Conservation (phyloP, 2,888 invertebrate genomes). For the Dermolepida albohirtum region DNA sequence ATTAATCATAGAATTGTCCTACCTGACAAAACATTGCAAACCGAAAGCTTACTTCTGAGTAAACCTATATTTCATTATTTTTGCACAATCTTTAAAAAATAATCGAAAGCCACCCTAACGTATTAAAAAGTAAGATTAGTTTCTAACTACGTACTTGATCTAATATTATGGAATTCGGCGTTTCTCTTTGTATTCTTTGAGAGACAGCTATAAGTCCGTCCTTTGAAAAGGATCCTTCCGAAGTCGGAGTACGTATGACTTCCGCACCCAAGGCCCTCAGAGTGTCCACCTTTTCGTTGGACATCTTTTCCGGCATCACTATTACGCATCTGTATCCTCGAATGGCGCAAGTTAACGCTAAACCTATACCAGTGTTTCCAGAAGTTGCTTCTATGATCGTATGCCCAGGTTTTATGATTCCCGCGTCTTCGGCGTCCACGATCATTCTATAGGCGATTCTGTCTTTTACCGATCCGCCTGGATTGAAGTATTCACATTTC, state of each 20-base stretch:
- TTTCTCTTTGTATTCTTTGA: conserved; percentile 82
- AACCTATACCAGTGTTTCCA: conserved; percentile 86
- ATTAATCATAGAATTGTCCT: no score
- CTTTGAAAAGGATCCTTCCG: conserved; percentile 87
- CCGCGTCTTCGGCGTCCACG: conserved; percentile 89
- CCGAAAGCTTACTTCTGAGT: no score
- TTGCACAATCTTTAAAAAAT: no score
- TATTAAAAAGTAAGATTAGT: no score
- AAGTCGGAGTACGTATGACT: conserved; percentile 95
- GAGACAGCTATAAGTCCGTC: conserved; percentile 93
- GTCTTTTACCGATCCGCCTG: conserved; percentile 97
- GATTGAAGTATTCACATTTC: conserved; percentile 97
- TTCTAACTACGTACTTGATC: conserved; percentile 93
- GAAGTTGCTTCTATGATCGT: conserved; percentile 98
- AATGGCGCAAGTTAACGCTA: conserved; percentile 94
- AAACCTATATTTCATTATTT: no score
- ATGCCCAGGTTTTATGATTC: conserved; percentile 87
- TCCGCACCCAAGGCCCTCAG: conserved; percentile 92
- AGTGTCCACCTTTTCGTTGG: conserved; percentile 95
- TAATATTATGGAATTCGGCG: conserved; percentile 90
- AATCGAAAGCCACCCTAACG: no score
- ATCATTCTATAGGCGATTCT: conserved; percentile 95
- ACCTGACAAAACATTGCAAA: no score
- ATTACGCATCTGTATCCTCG: conserved; percentile 94
- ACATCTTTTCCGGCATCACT: conserved; percentile 99